Evolutionary conservation across 2,797 vertebrate genomes (phyloP).

Genomic region (Onychomys leucogaster): DNA sequence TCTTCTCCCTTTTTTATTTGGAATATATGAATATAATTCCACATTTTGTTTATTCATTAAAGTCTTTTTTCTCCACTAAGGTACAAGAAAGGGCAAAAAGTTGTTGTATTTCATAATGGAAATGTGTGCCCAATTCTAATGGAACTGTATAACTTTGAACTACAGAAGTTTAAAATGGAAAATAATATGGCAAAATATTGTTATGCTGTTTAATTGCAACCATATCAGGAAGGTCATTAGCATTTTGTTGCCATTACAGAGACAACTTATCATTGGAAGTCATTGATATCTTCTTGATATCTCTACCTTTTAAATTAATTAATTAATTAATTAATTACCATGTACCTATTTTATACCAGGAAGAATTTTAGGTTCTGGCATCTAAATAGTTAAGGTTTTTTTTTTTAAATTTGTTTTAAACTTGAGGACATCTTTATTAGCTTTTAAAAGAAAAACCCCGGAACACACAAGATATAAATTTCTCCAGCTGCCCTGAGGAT

Average conservation of each 20-base stretch:
- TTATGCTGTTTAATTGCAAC: not conserved
- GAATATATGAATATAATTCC: not conserved
- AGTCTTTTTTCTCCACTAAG: not conserved
- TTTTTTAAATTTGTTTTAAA: not conserved
- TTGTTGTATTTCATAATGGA: constrained; percentile 24
- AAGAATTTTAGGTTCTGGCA: constrained; percentile 27
- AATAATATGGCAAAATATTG: constrained; percentile 14
- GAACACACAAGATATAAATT: not conserved
- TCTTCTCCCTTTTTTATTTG: not conserved
- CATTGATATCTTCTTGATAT: constrained; percentile 38
- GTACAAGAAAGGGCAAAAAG: not conserved
- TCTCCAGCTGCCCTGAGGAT: not conserved
- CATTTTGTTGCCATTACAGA: constrained; percentile 59
- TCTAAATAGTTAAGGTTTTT: not conserved
- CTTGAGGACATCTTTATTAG: not conserved
- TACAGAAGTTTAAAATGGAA: constrained; percentile 17
- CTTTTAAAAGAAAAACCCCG: not conserved
- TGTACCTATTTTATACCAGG: not conserved
- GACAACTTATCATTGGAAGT: constrained; percentile 9
- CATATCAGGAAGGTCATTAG: not conserved
- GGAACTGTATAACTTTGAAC: constrained; percentile 15
- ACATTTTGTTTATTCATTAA: constrained; percentile 53
- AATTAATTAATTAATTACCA: not conserved
- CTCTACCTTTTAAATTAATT: constrained; percentile 17
- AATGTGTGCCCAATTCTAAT: constrained; percentile 34